These are phyloP conservation scores for Drosophila parthenogenetica DNA, from an alignment of 2,888 invertebrate genomes.

Conservation along the genomic window DNA sequence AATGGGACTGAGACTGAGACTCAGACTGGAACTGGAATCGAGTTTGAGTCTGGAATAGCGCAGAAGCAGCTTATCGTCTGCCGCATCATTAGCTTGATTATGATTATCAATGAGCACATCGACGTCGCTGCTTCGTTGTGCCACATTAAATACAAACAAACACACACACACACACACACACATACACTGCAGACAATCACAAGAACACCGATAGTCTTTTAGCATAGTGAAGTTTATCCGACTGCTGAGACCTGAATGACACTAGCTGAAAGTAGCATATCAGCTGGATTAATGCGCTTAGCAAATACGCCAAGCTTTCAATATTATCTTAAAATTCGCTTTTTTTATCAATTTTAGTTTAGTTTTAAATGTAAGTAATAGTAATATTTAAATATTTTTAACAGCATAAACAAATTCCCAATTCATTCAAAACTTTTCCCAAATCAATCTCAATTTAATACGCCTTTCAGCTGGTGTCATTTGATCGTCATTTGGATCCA, in stretches of 20 bases:
- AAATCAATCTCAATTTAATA: background rate
- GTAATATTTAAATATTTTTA: too few relatives aligned
- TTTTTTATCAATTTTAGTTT: too few relatives aligned
- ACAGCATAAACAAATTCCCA: too few relatives aligned
- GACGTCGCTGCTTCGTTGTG: conserved; percentile 35
- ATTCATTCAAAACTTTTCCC: background rate
- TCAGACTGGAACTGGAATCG: conserved; percentile 3
- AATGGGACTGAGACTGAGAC: background rate
- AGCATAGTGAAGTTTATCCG: background rate
- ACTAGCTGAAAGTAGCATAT: conserved; percentile 19
- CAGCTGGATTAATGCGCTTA: background rate
- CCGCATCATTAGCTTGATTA: conserved; percentile 80
- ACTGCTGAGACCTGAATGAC: conserved; percentile 30
- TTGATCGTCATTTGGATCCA: conserved; percentile 16
- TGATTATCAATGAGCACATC: conserved; percentile 78
- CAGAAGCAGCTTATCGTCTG: conserved; percentile 64
- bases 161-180: conserved; percentile 44
- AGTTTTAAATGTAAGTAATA: too few relatives aligned
- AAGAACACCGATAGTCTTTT: conserved; percentile 10
- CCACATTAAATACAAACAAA: conserved; percentile 55
- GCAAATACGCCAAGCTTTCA: background rate
- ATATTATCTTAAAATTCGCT: too few relatives aligned
- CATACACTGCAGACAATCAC: conserved; percentile 14
- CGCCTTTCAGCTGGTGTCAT: conserved; percentile 13
- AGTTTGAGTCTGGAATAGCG: conserved; percentile 9